Conservation (phyloP, 2,113 vertebrate genomes). For the Amphiprion ocellaris region DNA sequence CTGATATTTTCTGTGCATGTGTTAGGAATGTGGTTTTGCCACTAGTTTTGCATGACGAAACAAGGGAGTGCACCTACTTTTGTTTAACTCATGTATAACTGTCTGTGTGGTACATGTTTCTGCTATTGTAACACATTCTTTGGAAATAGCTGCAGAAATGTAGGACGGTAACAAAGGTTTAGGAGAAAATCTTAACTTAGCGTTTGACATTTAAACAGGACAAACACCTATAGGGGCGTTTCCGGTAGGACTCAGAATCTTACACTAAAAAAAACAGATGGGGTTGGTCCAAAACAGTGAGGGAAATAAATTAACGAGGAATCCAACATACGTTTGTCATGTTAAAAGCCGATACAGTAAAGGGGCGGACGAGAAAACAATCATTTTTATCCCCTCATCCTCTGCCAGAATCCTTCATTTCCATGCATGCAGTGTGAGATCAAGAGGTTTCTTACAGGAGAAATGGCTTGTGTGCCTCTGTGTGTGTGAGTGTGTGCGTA, state of each 20-base stretch:
- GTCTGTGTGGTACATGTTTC: constrained; percentile 14
- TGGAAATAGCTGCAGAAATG: constrained; percentile 71
- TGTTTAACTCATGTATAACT: constrained; percentile 14
- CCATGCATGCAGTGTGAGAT: constrained; percentile 68
- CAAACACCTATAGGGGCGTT: constrained; percentile 4
- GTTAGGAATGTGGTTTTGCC: constrained; percentile 42
- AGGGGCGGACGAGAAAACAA: constrained; percentile 53
- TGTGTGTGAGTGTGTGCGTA: neutral
- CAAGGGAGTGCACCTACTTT: constrained; percentile 33
- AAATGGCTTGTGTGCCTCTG: constrained; percentile 12
- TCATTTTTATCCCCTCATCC: constrained; percentile 43
- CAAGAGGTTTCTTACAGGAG: constrained; percentile 25
- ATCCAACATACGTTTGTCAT: constrained; percentile 35
- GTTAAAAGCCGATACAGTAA: constrained; percentile 50
- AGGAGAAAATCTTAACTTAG: constrained; percentile 15
- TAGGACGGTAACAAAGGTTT: constrained; percentile 26
- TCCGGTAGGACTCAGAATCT: constrained; percentile 8
- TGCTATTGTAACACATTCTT: constrained; percentile 63
- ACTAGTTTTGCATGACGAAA: constrained; percentile 34
- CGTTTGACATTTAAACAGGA: constrained; percentile 39
- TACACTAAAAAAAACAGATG: constrained; percentile 47
- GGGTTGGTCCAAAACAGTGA: constrained; percentile 29
- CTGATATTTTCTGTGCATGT: constrained; percentile 15
- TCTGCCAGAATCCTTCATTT: constrained; percentile 39
- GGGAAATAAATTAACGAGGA: constrained; percentile 57